Conservation (phyloP, 2,797 vertebrate species). For the Sebastes taczanowskii region DNA sequence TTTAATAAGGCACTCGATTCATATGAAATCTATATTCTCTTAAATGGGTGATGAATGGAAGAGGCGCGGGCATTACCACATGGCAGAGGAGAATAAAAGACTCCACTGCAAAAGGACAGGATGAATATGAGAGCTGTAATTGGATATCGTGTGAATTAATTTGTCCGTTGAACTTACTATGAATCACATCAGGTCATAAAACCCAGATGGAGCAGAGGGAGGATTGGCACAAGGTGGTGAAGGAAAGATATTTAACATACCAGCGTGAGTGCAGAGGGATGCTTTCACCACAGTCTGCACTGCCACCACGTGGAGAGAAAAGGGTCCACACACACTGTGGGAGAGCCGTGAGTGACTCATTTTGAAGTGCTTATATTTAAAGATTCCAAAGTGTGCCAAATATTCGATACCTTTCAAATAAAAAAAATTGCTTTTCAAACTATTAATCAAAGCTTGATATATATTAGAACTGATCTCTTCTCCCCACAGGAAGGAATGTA, state of each 20-base stretch:
- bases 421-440: conserved; percentile 3
- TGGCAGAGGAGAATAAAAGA: conserved; percentile 25
- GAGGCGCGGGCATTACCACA: conserved; percentile 9
- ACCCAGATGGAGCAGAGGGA: conserved; percentile 51
- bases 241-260: conserved; percentile 4
- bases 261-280: neutral
- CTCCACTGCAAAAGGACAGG: conserved; percentile 10
- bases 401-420: neutral
- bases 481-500: neutral
- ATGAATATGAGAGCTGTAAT: conserved; percentile 50
- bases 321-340: neutral
- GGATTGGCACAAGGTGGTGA: conserved; percentile 30
- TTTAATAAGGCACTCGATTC: conserved; percentile 44
- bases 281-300: conserved; percentile 31
- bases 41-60: conserved; percentile 55
- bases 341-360: neutral
- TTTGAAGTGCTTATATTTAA: neutral
- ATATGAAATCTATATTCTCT: conserved; percentile 29
- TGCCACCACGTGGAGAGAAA: conserved; percentile 59
- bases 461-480: neutral
- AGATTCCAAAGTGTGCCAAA: neutral
- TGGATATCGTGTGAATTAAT: conserved; percentile 62
- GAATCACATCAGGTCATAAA: conserved; percentile 64
- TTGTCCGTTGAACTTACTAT: conserved; percentile 58
- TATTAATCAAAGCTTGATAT: conserved; percentile 1